These are phyloP conservation scores for Erannis defoliaria DNA, from an alignment of 2,888 invertebrate genomes.

Conservation along the genomic window DNA sequence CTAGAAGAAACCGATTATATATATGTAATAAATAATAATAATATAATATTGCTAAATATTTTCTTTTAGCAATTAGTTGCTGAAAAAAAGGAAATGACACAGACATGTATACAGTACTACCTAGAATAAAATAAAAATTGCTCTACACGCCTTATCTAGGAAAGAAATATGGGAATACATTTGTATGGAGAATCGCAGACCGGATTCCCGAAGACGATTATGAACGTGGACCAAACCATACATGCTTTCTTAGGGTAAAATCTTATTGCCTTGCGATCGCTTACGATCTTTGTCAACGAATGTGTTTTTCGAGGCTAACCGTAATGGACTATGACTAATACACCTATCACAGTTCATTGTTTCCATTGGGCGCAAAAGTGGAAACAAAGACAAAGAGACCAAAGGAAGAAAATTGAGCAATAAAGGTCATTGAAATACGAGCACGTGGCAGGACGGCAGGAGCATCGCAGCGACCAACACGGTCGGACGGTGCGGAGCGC, in stretches of 20 bases:
- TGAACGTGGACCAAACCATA: neutral
- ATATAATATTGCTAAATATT: no score
- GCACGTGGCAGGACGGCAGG: slow-evolving; percentile 61
- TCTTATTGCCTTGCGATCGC: neutral
- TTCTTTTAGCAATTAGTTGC: no score
- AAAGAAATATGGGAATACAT: no score
- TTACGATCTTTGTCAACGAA: no score
- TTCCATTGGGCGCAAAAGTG: slow-evolving; percentile 42
- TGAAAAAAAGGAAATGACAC: no score
- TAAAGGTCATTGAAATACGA: slow-evolving; percentile 64
- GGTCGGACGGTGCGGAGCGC: no score
- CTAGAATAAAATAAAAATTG: neutral
- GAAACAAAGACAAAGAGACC: slow-evolving; percentile 58
- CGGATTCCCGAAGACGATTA: neutral
- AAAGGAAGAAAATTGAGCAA: slow-evolving; percentile 50
- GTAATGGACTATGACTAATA: slow-evolving; percentile 21
- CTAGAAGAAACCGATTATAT: no score
- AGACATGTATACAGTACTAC: no score
- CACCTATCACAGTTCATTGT: slow-evolving; percentile 41
- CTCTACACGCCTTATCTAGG: neutral
- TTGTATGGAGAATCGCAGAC: no score
- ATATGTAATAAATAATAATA: no score
- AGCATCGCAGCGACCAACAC: slow-evolving; percentile 40
- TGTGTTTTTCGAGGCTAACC: neutral
- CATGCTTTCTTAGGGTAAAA: neutral